These are phyloP conservation scores for Netelia virgata DNA, from an alignment of 2,888 invertebrate genomes.

Conservation along the genomic window DNA sequence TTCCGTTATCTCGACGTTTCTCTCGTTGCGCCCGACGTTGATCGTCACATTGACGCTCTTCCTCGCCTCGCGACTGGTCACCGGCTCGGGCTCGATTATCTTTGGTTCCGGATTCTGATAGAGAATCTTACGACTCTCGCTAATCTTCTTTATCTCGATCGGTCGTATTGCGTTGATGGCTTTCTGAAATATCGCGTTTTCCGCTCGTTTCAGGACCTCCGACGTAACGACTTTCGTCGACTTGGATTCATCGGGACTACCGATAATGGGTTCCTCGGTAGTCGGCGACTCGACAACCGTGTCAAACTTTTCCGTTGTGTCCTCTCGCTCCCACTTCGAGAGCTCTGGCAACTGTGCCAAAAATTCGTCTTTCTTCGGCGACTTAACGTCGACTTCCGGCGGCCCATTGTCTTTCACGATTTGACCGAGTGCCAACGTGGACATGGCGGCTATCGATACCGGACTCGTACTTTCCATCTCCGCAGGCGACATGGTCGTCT, in stretches of 20 bases:
- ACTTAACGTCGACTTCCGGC: constrained; percentile 65
- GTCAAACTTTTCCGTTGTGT: constrained; percentile 79
- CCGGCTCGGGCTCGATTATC: constrained; percentile 73
- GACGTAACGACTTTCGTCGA: constrained; percentile 90
- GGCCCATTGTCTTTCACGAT: constrained; percentile 66
- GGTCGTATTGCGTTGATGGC: constrained; percentile 93
- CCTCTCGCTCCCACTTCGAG: constrained; percentile 95
- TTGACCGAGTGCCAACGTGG: constrained; percentile 6
- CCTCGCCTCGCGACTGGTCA: constrained; percentile 74
- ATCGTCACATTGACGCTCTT: constrained; percentile 83
- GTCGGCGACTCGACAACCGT: constrained; percentile 85
- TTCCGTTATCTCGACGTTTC: constrained; percentile 82
- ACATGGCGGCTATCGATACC: neutral
- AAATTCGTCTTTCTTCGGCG: constrained; percentile 86
- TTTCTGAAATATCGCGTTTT: constrained; percentile 96
- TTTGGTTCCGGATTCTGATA: constrained; percentile 86
- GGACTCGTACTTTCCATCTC: constrained; percentile 69
- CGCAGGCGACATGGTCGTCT: constrained; percentile 68
- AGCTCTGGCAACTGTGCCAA: constrained; percentile 91
- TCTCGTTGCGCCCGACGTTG: constrained; percentile 81
- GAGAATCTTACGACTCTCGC: constrained; percentile 89
- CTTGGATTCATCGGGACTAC: constrained; percentile 77
- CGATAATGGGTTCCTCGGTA: constrained; percentile 73
- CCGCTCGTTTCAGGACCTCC: constrained; percentile 95
- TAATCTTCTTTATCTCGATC: constrained; percentile 91